phyloP scores from a whole-genome alignment of 64 coral and sea anemone species.

The Dendronephthya gigantea region DNA sequence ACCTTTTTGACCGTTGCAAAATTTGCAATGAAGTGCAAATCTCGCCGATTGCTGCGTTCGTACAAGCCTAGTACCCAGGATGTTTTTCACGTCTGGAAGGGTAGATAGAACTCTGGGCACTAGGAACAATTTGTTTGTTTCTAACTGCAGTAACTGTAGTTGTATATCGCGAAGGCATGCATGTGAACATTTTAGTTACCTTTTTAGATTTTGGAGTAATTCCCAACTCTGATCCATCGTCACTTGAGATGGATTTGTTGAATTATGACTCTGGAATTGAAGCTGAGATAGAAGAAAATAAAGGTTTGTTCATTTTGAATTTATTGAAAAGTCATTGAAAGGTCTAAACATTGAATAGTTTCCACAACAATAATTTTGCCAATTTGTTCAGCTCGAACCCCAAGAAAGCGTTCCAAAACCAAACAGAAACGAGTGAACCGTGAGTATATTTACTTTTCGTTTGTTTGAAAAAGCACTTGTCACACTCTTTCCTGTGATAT shows the following conservation, averaged over 20 bases:
- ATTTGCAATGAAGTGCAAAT: too few relatives aligned
- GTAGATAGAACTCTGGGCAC: too few relatives aligned
- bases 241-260: not conserved
- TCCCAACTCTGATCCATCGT: not conserved
- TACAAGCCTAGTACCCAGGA: too few relatives aligned
- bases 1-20: too few relatives aligned
- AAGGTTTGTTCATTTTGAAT: not conserved
- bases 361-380: not conserved
- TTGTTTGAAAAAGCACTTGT: too few relatives aligned
- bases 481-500: too few relatives aligned
- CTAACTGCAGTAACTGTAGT: too few relatives aligned
- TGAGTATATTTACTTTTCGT: not conserved
- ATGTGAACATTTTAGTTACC: not conserved
- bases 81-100: too few relatives aligned
- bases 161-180: not conserved
- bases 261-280: not conserved
- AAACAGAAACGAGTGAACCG: not conserved
- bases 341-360: too few relatives aligned
- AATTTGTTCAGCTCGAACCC: not conserved
- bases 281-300: not conserved
- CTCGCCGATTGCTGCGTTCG: too few relatives aligned
- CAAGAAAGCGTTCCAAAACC: not conserved
- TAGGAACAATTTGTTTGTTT: too few relatives aligned
- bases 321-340: too few relatives aligned
- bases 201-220: not conserved